Conservation (phyloP, 2,888 invertebrate genomes). For the Agrotis ipsilon region DNA sequence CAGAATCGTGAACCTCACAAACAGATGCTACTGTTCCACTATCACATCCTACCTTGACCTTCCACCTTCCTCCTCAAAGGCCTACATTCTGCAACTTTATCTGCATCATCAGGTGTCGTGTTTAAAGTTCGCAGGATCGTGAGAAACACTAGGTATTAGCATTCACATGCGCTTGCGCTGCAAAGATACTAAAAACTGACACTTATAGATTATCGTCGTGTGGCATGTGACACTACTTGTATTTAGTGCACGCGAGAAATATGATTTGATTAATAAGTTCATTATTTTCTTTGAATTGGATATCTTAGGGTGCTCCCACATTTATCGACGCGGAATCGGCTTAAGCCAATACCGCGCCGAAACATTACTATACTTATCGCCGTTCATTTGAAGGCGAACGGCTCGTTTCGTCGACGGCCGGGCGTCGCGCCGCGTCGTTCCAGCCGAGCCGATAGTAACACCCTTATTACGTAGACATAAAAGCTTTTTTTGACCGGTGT, state of each 20-base stretch:
- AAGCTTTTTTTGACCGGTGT: too few relatives aligned
- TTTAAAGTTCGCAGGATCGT: constrained; percentile 48
- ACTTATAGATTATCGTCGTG: constrained; percentile 51
- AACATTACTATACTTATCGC: too few relatives aligned
- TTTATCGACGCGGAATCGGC: too few relatives aligned
- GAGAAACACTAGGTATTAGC: constrained; percentile 52
- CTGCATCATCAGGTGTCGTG: constrained; percentile 45
- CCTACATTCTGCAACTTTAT: constrained; percentile 42
- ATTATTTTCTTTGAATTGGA: background rate
- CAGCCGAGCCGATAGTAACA: too few relatives aligned
- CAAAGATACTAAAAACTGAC: constrained; percentile 57
- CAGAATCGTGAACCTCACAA: background rate
- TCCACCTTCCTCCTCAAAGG: constrained; percentile 26
- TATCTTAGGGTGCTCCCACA: too few relatives aligned
- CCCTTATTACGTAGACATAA: too few relatives aligned
- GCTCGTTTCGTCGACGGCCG: too few relatives aligned
- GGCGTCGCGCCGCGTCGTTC: too few relatives aligned
- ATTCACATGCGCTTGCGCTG: constrained; percentile 55
- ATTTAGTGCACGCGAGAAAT: constrained; percentile 16
- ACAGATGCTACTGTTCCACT: background rate
- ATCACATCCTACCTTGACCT: constrained; percentile 24
- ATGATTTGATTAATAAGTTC: background rate
- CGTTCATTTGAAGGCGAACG: too few relatives aligned
- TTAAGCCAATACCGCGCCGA: too few relatives aligned
- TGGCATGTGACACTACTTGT: constrained; percentile 32